Evolutionary conservation across 1,140 invertebrate genomes (phyloP), one percentile per base, ranked within the genome.

Genomic region (Liolophura sinensis): DNA sequence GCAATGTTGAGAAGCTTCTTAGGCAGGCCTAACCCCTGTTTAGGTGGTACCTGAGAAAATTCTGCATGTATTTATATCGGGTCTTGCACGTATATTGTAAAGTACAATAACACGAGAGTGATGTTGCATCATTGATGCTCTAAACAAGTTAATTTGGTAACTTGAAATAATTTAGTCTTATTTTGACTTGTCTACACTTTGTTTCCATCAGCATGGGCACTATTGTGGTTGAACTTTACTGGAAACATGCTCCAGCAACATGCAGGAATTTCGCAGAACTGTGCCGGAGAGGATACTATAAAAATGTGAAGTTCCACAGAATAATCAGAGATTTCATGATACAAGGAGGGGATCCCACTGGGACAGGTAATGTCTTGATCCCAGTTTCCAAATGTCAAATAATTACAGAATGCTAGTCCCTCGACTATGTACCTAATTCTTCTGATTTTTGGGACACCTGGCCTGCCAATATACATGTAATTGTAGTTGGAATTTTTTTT

Each of bases 251-350:
- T 12, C 96, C 96, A 25, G 91, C 91, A 65, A 98, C 96, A 3
- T 99, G 97, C 70, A 87, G 92, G 77, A 99, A 99, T 83, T 99
- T 99, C 87, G 95, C 95, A 62, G 96, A 99, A 86, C 85, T 99
- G 40, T 87, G 91, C 0, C 86, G 94, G 69, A 87, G 96, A 79
- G 95, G 95, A 31, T 99, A 98, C 86, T 99, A 97, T 81, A 97
- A 98, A 85, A 92, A 92, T 64, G 94, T 94, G 12, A 95, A 95
- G 78, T 99, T 99, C 85, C 97, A 99, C 82, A 88, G 97, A 79
- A 92, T 99, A 50, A 98, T 99, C 67, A 82, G 91, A 68, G 94
- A 98, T 85, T 99, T 99, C 84, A 98, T 99, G 95, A 97, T 99
- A 76, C 96, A 86, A 71, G 84, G 88, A 55, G 89, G 89, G 25